Conservation (phyloP, 2,113 vertebrate genomes). For the Odontophorus gujanensis region DNA sequence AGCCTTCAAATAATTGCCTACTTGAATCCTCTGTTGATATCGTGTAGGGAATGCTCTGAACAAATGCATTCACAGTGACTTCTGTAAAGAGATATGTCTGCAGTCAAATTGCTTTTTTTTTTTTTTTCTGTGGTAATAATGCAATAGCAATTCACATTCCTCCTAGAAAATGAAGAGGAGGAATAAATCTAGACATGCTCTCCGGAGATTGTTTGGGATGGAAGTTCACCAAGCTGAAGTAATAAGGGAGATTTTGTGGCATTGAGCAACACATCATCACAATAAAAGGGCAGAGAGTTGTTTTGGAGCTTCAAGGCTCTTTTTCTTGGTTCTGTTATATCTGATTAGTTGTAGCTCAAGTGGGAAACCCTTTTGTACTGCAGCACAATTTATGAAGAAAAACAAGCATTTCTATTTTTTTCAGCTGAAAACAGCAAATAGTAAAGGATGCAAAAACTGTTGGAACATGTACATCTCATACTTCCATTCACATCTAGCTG, state of each 20-base stretch:
- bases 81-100: neutral
- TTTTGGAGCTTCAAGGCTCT: neutral
- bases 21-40: neutral
- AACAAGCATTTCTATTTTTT: neutral
- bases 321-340: neutral
- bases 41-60: neutral
- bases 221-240: constrained; percentile 30
- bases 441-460: neutral
- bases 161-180: neutral
- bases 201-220: constrained; percentile 18
- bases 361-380: neutral
- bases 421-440: neutral
- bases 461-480: neutral
- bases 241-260: neutral
- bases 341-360: constrained; percentile 2
- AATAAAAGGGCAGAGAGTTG: constrained; percentile 40
- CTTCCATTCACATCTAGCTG: neutral
- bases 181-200: neutral
- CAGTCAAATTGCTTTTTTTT: rapidly evolving
- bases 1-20: neutral
- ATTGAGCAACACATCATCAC: constrained; percentile 24
- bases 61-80: neutral
- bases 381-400: neutral
- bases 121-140: neutral
- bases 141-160: neutral